phyloP scores from a whole-genome alignment of 2,888 invertebrate genomes.

The Lordiphosa andalusiaca region DNA sequence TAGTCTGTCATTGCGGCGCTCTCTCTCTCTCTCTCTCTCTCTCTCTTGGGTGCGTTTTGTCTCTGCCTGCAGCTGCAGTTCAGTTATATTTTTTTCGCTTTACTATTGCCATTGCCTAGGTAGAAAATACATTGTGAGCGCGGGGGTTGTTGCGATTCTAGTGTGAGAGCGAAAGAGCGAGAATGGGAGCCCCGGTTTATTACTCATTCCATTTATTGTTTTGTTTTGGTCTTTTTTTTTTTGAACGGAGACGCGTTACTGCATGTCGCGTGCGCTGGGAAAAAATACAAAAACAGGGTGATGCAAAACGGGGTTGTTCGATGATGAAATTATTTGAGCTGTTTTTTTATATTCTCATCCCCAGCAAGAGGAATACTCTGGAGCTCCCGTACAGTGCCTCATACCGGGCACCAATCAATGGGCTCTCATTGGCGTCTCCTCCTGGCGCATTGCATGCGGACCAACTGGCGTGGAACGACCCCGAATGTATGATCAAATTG shows the following conservation, averaged over 20 bases:
- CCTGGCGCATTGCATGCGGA: slow-evolving; percentile 92
- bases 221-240: slow-evolving; percentile 22
- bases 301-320: slow-evolving; percentile 5
- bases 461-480: slow-evolving; percentile 89
- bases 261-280: slow-evolving; percentile 55
- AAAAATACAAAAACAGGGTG: slow-evolving; percentile 36
- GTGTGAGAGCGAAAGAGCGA: slow-evolving; percentile 15
- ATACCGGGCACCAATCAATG: slow-evolving; percentile 86
- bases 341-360: slow-evolving; percentile 2
- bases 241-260: slow-evolving; percentile 45
- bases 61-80: slow-evolving; percentile 31
- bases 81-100: not conserved
- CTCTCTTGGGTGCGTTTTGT: not conserved
- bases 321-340: not conserved
- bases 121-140: slow-evolving; percentile 9
- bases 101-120: slow-evolving; percentile 12
- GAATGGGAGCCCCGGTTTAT: slow-evolving; percentile 2
- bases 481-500: slow-evolving; percentile 90
- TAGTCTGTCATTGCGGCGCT: slow-evolving; percentile 11
- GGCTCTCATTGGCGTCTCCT: slow-evolving; percentile 90
- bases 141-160: slow-evolving; percentile 1
- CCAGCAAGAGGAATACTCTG: slow-evolving; percentile 93
- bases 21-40: not conserved
- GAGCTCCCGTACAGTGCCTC: slow-evolving; percentile 91
- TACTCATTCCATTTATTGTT: slow-evolving; percentile 28